These are phyloP conservation scores for Schizaphis graminum DNA, from an alignment of 2,888 invertebrate genomes.

Conservation along the genomic window DNA sequence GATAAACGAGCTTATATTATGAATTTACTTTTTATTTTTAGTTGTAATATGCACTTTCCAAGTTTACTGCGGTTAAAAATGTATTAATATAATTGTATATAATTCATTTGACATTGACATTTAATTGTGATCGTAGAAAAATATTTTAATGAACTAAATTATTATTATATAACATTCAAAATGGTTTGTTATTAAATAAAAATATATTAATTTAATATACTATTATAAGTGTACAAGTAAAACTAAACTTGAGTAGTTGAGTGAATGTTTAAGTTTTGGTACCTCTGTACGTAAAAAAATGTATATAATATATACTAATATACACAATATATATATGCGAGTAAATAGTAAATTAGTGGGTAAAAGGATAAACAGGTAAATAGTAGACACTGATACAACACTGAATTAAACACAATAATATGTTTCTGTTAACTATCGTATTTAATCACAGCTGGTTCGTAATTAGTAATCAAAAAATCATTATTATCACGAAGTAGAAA, in stretches of 20 bases:
- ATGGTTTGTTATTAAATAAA: not conserved
- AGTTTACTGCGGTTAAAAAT: not conserved
- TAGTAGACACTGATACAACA: not conserved
- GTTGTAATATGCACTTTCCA: not conserved
- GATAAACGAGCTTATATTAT: not conserved
- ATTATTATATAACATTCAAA: not conserved
- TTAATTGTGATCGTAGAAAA: not conserved
- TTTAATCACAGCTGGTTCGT: not conserved
- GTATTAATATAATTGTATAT: not conserved
- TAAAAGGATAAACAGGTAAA: not conserved
- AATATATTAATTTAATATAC: not conserved
- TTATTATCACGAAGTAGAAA: not conserved
- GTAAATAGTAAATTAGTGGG: not conserved
- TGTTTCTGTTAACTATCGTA: not conserved
- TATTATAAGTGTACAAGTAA: not conserved
- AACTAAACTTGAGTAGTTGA: not conserved
- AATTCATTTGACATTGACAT: not conserved
- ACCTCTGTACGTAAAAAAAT: not conserved
- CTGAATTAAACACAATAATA: not conserved
- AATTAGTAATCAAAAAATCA: constrained; percentile 2
- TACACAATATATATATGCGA: not conserved
- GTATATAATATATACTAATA: not conserved
- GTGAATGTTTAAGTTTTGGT: not conserved
- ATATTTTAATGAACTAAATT: not conserved
- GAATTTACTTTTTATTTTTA: not conserved